Conservation (phyloP, 2,888 invertebrate species). For the Orthosia cruda region DNA sequence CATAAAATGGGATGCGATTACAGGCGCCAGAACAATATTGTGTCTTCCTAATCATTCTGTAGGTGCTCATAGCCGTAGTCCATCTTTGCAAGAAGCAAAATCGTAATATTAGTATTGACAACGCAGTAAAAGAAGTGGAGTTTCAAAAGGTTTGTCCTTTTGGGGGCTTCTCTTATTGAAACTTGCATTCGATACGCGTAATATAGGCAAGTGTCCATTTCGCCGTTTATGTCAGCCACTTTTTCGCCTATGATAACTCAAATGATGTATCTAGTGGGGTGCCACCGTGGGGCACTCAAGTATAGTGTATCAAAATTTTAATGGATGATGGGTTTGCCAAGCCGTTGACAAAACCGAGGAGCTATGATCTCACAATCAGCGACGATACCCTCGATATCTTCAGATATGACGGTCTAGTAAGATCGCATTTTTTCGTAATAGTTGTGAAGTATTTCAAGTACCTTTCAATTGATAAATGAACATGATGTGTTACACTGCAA, state of each 20-base stretch:
- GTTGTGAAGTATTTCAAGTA: conserved; percentile 9
- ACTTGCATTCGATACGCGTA: neutral
- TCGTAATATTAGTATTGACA: neutral
- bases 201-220: neutral
- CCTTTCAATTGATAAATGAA: conserved; percentile 13
- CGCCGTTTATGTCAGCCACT: neutral
- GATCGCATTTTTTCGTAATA: conserved; percentile 34
- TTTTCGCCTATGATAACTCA: conserved; percentile 10
- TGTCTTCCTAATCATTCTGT: neutral
- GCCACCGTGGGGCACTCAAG: neutral
- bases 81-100: conserved; percentile 3
- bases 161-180: neutral
- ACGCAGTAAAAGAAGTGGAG: neutral
- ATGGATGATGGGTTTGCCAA: neutral
- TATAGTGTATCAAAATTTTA: neutral
- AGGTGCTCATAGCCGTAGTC: neutral
- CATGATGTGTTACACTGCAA: neutral
- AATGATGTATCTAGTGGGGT: neutral
- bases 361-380: conserved; percentile 9
- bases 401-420: conserved; percentile 20
- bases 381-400: neutral
- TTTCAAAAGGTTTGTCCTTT: conserved; percentile 8
- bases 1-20: neutral
- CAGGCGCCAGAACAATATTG: neutral
- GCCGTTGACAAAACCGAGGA: neutral